phyloP scores from a whole-genome alignment of 35 echinoderm and acorn worm genomes.

The Patiria miniata region DNA sequence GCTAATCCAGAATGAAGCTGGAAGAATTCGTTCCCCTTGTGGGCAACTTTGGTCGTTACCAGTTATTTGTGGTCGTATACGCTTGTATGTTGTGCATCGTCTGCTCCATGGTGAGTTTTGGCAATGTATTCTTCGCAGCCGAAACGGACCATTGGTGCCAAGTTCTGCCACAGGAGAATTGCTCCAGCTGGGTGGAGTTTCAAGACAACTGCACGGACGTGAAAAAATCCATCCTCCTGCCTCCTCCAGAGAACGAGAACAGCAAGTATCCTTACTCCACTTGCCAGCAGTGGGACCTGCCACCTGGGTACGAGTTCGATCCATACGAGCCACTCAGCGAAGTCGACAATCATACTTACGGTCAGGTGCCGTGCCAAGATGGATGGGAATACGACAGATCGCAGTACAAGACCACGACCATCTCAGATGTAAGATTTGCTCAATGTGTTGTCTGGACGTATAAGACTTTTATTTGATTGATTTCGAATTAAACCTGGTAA shows the following conservation, averaged over 20 bases:
- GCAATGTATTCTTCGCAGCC: constrained; percentile 12
- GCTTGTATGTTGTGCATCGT: background rate
- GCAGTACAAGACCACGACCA: constrained; percentile 67
- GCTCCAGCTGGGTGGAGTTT: background rate
- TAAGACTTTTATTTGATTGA: no score
- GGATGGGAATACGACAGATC: constrained; percentile 79
- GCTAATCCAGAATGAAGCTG: background rate
- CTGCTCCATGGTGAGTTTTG: background rate
- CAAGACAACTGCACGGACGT: constrained; percentile 33
- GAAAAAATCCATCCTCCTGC: constrained; percentile 15
- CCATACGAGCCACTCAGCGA: background rate
- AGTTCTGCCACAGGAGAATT: constrained; percentile 30
- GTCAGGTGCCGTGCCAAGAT: constrained; percentile 40
- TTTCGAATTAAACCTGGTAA: no score
- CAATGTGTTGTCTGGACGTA: no score
- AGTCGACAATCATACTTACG: background rate
- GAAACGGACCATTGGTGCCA: constrained; percentile 26
- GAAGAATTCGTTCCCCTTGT: constrained; percentile 1
- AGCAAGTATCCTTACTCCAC: background rate
- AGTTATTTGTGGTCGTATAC: background rate
- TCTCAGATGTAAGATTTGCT: constrained; percentile 76
- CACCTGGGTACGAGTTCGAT: background rate
- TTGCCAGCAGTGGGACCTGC: constrained; percentile 21
- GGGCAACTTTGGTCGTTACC: constrained; percentile 33
- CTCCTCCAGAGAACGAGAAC: background rate